Evolutionary conservation across 2,888 invertebrate species (phyloP), one percentile per base, ranked within the genome.

Genomic region (Aphelenchoides bicaudatus): DNA sequence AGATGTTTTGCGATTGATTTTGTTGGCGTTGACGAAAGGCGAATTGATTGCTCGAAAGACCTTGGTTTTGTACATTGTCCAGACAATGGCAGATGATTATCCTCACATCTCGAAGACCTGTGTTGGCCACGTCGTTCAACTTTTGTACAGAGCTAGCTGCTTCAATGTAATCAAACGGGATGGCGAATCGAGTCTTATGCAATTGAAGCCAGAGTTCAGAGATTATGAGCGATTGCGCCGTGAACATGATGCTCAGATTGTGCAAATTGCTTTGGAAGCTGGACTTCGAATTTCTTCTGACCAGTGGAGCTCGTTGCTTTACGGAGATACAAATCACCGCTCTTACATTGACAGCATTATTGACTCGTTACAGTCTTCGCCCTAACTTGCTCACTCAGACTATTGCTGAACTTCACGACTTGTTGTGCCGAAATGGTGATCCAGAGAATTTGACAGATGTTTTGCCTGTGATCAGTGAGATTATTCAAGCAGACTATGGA

Each of bases 101-200:
- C 91, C 93, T 46, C 91, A 92, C 80, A 93, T 94, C 58, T 93
- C 94, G 21, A 98, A 98, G 84, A 98, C 96, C 29, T 92, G 92
- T 80, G 94, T 98, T 79, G 96, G 96, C 10, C 96, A 98, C 82
- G 96, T 98, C 43, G 94, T 98, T 56, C 98, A 98, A 81, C 85
- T 98, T 52, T 84, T 98, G 27, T 98, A 98, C 81, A 86, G 96
- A 72, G 96, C 96, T 49, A 93, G 93, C 63, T 96, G 96, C 82
- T 98, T 98, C 82, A 93, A 92, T 85, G 93, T 94, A 34, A 90
- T 91, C 1, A 96, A 96, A 81, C 85, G 94, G 43, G 93, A 94
- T 75, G 90, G 90, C 29, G 92, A 93, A 81, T 94, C 94, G 0
- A 94, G 94, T 0, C 82, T 98, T 62, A 98, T 98, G 96, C 92